Percentiles rank a stretch among this genome's conserved stretches.
Conservation (phyloP, 2,888 invertebrate species). For the Athalia circularis region DNA sequence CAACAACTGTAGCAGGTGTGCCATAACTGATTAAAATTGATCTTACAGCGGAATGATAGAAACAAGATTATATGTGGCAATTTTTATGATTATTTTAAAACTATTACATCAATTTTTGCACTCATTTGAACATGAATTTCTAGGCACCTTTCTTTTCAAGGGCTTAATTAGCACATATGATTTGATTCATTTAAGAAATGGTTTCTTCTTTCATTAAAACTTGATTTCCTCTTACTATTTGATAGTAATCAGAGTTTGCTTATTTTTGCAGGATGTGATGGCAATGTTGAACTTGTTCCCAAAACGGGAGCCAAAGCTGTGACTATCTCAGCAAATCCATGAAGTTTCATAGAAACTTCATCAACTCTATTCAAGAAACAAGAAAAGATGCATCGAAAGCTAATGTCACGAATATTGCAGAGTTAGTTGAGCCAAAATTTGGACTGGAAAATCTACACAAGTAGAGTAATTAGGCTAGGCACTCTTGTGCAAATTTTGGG, state of each 20-base stretch:
- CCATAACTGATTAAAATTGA: no score
- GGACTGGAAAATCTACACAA: conserved; percentile 57
- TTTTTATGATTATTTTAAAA: no score
- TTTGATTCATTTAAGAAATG: no score
- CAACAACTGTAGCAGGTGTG: no score
- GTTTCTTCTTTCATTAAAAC: no score
- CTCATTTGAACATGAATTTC: no score
- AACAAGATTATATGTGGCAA: no score
- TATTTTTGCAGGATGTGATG: conserved; percentile 22
- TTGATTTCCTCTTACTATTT: no score
- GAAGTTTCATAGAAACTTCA: neutral
- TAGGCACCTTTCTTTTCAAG: no score
- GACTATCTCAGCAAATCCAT: neutral
- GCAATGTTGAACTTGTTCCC: neutral
- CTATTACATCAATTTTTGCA: no score
- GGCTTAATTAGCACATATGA: no score
- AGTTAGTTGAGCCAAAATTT: conserved; percentile 51
- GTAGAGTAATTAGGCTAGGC: conserved; percentile 59
- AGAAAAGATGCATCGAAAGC: conserved; percentile 45
- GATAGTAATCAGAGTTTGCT: neutral
- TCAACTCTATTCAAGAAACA: neutral
- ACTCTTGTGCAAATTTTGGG: conserved; percentile 61
- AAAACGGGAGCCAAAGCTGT: neutral
- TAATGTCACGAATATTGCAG: conserved; percentile 61
- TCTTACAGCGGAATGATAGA: no score